Conservation (phyloP, 2,888 invertebrate genomes). For the Chrysomela aeneicollis region DNA sequence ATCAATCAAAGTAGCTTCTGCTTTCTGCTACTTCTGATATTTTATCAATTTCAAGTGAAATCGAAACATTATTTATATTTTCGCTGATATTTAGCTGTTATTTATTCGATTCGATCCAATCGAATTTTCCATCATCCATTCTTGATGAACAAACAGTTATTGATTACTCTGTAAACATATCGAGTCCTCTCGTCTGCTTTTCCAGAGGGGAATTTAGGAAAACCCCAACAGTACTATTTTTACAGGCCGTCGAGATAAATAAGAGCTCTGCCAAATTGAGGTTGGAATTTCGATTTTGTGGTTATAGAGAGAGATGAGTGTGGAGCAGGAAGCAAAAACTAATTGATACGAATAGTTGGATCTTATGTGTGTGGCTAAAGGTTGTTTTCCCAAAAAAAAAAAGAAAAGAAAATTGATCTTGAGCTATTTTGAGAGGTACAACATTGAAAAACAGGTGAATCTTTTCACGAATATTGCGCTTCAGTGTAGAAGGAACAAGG, state of each 20-base stretch:
- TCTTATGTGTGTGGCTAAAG: no score
- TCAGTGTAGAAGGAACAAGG: conserved; percentile 11
- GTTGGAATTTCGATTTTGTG: background rate
- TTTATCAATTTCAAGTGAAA: no score
- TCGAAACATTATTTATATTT: conserved; percentile 42
- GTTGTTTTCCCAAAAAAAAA: no score
- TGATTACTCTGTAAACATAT: conserved; percentile 47
- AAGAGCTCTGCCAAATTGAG: background rate
- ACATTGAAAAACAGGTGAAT: no score
- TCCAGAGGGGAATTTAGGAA: conserved; percentile 26
- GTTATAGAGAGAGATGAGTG: background rate
- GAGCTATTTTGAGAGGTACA: no score
- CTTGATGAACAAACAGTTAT: conserved; percentile 45
- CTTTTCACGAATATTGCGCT: background rate
- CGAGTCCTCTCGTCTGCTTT: conserved; percentile 40
- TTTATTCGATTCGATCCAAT: conserved; percentile 46
- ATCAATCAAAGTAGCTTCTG: no score
- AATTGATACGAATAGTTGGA: no score
- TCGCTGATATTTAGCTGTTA: conserved; percentile 41
- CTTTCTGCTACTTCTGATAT: no score
- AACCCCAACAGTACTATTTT: conserved; percentile 30
- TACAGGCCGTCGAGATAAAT: conserved; percentile 30
- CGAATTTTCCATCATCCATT: conserved; percentile 49
- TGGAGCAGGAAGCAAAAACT: no score
- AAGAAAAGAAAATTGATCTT: no score